Conservation (phyloP, 2,113 vertebrate genomes). For the Neotoma lepida region DNA sequence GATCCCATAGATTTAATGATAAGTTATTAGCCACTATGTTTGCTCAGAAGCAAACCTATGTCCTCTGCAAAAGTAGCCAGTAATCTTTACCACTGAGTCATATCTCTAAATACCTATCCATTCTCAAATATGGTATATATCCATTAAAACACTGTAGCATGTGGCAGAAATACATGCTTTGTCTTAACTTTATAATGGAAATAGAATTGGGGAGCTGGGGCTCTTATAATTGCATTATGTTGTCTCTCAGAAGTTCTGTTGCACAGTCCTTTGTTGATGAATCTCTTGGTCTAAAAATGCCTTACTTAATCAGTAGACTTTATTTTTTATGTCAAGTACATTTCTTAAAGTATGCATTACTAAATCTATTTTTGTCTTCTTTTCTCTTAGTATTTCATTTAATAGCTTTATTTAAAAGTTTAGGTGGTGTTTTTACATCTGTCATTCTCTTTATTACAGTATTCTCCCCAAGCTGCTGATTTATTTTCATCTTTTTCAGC, state of each 20-base stretch:
- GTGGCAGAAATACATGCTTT: neutral
- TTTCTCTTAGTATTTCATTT: neutral
- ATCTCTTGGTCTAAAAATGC: neutral
- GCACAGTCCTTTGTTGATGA: neutral
- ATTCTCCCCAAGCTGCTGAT: neutral
- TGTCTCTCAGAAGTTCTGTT: neutral
- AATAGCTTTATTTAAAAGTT: neutral
- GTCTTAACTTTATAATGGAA: neutral
- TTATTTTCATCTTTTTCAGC: neutral
- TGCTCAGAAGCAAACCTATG: too few relatives aligned
- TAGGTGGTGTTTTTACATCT: neutral
- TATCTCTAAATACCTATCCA: too few relatives aligned
- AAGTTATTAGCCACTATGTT: too few relatives aligned
- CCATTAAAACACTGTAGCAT: neutral
- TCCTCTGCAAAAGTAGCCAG: too few relatives aligned
- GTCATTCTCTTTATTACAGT: neutral
- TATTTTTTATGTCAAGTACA: neutral
- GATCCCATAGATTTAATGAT: too few relatives aligned
- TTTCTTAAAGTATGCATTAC: neutral
- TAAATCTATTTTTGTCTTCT: neutral
- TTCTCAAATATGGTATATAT: neutral
- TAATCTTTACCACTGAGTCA: too few relatives aligned
- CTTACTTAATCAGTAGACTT: neutral
- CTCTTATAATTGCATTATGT: neutral
- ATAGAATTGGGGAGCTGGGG: neutral